phyloP scores from a whole-genome alignment of 2,797 vertebrate species.

The Cirrhinus mrigala region DNA sequence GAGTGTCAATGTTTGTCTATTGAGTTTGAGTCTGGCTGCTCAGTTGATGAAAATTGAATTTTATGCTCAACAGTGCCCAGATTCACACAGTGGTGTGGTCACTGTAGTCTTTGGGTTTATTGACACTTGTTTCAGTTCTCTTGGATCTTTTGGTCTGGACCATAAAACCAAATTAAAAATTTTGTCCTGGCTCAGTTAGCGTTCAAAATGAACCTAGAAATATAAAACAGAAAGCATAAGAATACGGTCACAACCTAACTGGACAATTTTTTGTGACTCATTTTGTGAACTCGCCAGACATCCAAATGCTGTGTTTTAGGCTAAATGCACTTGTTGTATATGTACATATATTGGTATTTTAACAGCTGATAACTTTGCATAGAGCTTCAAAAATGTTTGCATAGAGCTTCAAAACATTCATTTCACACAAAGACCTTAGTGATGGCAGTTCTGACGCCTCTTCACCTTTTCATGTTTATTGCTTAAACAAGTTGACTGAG shows the following conservation, averaged over 20 bases:
- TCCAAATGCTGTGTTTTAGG: no score
- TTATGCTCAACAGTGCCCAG: not conserved
- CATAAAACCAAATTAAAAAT: not conserved
- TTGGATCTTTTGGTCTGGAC: not conserved
- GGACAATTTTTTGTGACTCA: no score
- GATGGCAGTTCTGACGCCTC: no score
- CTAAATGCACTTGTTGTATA: not conserved
- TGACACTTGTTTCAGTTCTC: not conserved
- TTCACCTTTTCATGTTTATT: no score
- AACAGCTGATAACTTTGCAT: no score
- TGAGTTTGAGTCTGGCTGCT: not conserved
- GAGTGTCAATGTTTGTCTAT: conserved; percentile 3
- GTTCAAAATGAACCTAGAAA: not conserved
- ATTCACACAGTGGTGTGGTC: not conserved
- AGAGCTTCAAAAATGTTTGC: no score
- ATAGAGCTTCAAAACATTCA: no score
- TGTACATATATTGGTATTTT: no score
- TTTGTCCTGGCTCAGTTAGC: not conserved
- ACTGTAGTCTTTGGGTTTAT: not conserved
- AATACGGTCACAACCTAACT: not conserved
- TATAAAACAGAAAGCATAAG: not conserved
- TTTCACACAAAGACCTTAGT: no score
- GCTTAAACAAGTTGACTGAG: no score
- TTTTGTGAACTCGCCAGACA: no score
- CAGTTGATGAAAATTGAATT: conserved; percentile 7